A percentile compares a stretch with the other conserved stretches of the same genome.
These are phyloP conservation scores for Prietella phreatophila DNA, from an alignment of 2,113 vertebrate species.

Conservation along the genomic window DNA sequence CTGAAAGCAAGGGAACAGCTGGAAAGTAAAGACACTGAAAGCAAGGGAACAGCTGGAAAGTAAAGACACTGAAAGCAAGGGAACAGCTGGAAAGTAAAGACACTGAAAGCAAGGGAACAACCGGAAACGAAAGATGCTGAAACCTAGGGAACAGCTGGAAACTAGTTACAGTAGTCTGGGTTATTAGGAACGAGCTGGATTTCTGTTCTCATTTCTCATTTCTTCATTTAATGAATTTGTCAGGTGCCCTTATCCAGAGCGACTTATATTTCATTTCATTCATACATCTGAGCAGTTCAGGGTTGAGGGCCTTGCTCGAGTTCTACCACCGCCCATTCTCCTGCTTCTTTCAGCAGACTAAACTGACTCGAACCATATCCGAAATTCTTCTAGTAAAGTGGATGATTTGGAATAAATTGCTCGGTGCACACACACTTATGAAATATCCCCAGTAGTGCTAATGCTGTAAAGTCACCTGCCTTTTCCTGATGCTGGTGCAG, in stretches of 20 bases:
- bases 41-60: not conserved
- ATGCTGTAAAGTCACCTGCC: not conserved
- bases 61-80: not conserved
- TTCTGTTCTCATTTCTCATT: no score
- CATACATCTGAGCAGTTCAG: no score
- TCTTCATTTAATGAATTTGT: no score
- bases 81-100: not conserved
- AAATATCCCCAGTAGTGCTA: not conserved
- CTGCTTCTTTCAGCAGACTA: not conserved
- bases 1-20: not conserved
- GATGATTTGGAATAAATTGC: not conserved
- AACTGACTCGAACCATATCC: not conserved
- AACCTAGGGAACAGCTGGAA: not conserved
- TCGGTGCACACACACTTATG: not conserved
- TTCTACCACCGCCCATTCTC: no score
- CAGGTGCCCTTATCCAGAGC: no score
- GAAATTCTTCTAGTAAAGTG: not conserved
- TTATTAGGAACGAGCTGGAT: not conserved
- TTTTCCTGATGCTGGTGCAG: slow-evolving; percentile 60
- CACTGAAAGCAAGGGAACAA: not conserved
- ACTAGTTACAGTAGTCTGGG: not conserved
- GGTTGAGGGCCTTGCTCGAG: no score
- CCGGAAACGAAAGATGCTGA: not conserved
- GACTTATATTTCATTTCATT: no score
- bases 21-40: not conserved